Percentiles rank a stretch among this genome's conserved stretches.
phyloP scores from a whole-genome alignment of 2,888 invertebrate species.

The Augiades crinisus region DNA sequence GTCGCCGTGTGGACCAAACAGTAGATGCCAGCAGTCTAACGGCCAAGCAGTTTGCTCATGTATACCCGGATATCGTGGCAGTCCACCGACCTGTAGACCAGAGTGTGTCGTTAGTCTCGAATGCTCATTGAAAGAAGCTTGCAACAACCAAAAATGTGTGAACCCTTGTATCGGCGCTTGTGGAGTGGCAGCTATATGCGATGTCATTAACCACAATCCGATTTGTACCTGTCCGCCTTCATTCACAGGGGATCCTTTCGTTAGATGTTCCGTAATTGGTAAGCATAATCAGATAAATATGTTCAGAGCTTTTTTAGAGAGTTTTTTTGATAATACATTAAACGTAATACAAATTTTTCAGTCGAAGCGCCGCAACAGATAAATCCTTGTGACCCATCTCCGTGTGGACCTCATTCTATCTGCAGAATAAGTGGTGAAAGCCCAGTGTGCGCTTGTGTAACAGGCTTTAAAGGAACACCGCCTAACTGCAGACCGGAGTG shows the following conservation, averaged over 20 bases:
- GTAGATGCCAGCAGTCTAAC: slow-evolving; percentile 86
- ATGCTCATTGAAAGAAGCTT: slow-evolving; percentile 86
- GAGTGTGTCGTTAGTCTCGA: slow-evolving; percentile 89
- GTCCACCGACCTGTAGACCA: slow-evolving; percentile 89
- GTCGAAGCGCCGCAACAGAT: slow-evolving; percentile 46
- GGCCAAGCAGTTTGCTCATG: slow-evolving; percentile 88
- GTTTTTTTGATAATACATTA: background rate
- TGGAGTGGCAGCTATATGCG: slow-evolving; percentile 86
- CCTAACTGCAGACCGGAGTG: slow-evolving; percentile 92
- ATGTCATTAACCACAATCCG: slow-evolving; percentile 88
- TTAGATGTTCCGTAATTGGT: slow-evolving; percentile 82
- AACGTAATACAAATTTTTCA: slow-evolving; percentile 27
- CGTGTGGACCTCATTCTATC: slow-evolving; percentile 89
- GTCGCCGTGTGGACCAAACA: slow-evolving; percentile 89
- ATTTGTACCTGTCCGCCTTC: slow-evolving; percentile 87
- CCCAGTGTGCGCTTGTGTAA: slow-evolving; percentile 88
- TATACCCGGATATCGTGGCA: slow-evolving; percentile 85
- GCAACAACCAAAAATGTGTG: slow-evolving; percentile 87
- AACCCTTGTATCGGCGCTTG: slow-evolving; percentile 92
- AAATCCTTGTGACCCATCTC: slow-evolving; percentile 86
- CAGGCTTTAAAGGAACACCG: slow-evolving; percentile 85
- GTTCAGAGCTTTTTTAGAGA: background rate
- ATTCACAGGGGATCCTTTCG: slow-evolving; percentile 90
- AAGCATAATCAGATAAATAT: slow-evolving; percentile 30
- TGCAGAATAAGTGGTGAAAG: slow-evolving; percentile 85